phyloP scores from a whole-genome alignment of 2,888 invertebrate genomes.

The Arge pagana region DNA sequence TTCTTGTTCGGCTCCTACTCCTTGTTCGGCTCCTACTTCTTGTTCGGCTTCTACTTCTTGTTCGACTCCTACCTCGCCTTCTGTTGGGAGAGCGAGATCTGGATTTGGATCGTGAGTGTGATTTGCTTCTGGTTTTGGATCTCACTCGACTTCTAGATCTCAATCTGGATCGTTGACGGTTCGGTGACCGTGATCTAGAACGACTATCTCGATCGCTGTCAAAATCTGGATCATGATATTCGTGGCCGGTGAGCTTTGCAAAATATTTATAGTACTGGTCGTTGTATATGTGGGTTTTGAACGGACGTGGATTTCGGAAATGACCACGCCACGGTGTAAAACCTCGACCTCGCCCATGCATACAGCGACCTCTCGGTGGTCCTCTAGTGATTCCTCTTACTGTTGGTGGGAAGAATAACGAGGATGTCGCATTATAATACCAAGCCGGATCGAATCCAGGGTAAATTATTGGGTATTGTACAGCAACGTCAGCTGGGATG shows the following conservation, averaged over 20 bases:
- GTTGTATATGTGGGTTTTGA: constrained; percentile 55
- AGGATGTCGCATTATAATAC: constrained; percentile 49
- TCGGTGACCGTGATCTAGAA: constrained; percentile 41
- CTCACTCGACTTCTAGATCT: constrained; percentile 40
- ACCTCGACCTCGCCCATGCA: constrained; percentile 34
- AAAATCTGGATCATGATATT: constrained; percentile 61
- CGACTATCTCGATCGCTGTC: constrained; percentile 52
- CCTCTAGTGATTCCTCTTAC: constrained; percentile 39
- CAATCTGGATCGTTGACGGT: constrained; percentile 46
- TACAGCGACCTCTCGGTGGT: constrained; percentile 31
- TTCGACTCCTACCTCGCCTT: constrained; percentile 28
- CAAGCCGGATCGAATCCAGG: constrained; percentile 44
- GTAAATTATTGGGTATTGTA: constrained; percentile 43
- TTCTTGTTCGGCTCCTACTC: not conserved
- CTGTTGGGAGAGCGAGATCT: constrained; percentile 37
- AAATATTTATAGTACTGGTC: constrained; percentile 65
- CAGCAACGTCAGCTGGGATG: constrained; percentile 31
- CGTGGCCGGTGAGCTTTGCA: constrained; percentile 64
- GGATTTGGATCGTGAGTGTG: constrained; percentile 40
- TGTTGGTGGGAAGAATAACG: constrained; percentile 43
- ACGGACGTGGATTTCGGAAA: constrained; percentile 44
- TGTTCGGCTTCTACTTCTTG: constrained; percentile 36
- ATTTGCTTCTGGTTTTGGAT: constrained; percentile 26
- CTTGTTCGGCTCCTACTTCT: constrained; percentile 28
- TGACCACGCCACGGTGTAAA: constrained; percentile 37